These are phyloP conservation scores for Pegea sp. DNA, from an alignment of 23 tunicate genomes.

Conservation along the genomic window DNA sequence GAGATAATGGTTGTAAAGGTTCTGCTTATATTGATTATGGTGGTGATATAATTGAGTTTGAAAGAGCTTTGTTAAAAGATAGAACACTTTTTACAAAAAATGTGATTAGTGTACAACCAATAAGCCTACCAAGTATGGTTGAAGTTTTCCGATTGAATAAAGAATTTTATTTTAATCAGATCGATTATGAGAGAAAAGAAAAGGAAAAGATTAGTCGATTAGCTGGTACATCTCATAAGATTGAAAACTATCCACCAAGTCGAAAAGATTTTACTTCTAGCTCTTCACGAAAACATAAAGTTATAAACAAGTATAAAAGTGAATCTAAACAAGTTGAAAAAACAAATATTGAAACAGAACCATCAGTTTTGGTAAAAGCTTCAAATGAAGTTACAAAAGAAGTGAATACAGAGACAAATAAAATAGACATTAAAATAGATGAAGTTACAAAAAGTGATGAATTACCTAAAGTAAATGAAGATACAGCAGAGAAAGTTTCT, in stretches of 20 bases:
- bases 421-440: background rate
- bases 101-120: slow-evolving; percentile 33
- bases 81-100: slow-evolving; percentile 24
- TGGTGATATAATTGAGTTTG: slow-evolving; percentile 17
- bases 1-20: slow-evolving; percentile 53
- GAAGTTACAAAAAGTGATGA: slow-evolving; percentile 9
- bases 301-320: slow-evolving; percentile 1
- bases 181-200: background rate
- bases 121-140: slow-evolving; percentile 50
- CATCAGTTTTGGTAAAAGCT: too few species aligned
- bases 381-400: too few species aligned
- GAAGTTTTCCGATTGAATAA: slow-evolving; percentile 40
- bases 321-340: slow-evolving; percentile 3
- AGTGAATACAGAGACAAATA: slow-evolving; percentile 1
- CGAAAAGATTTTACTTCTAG: too few species aligned
- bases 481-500: slow-evolving; percentile 37
- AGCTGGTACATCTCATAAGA: background rate
- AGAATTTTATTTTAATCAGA: slow-evolving; percentile 17
- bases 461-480: background rate
- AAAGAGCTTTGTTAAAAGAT: slow-evolving; percentile 50
- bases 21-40: slow-evolving; percentile 63
- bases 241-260: too few species aligned
- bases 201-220: background rate
- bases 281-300: background rate
- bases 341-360: slow-evolving; percentile 6